Evolutionary conservation across 2,113 vertebrate genomes (phyloP).

Genomic region (Amphilophus citrinellus): DNA sequence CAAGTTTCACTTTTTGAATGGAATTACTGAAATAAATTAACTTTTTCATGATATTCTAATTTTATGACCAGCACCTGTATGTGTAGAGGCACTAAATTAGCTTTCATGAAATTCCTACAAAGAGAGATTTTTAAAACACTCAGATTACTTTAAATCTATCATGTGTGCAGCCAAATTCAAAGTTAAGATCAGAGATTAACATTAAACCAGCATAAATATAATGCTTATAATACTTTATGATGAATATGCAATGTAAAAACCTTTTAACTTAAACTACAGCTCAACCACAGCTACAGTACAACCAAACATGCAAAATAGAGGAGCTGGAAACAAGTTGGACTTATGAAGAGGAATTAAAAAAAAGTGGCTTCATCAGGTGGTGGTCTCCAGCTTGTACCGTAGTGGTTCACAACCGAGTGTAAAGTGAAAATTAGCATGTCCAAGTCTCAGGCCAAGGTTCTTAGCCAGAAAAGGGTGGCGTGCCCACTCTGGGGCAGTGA

Average conservation of each 20-base stretch:
- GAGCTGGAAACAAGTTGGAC: background rate
- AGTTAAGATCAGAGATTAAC: background rate
- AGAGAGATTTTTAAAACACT: background rate
- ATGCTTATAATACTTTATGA: background rate
- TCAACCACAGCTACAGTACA: too few species aligned
- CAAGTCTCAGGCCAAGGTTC: background rate
- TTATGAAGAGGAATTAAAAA: too few species aligned
- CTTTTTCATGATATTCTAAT: too few species aligned
- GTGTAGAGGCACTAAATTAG: background rate
- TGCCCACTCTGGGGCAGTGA: background rate
- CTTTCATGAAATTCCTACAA: background rate
- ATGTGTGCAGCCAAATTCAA: background rate
- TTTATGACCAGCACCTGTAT: too few species aligned
- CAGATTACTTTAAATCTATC: background rate
- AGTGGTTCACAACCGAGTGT: background rate
- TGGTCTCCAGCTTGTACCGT: background rate
- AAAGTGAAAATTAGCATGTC: background rate
- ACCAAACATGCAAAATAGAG: background rate
- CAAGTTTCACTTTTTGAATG: too few species aligned
- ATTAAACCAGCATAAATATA: background rate
- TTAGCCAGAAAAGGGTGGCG: background rate
- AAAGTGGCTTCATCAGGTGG: background rate
- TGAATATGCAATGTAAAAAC: too few species aligned
- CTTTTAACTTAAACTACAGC: too few species aligned
- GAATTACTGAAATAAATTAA: too few species aligned